A percentile compares a stretch with the other conserved stretches of the same genome.
Conservation (phyloP, 2,888 invertebrate species). For the Pterostichus madidus region DNA sequence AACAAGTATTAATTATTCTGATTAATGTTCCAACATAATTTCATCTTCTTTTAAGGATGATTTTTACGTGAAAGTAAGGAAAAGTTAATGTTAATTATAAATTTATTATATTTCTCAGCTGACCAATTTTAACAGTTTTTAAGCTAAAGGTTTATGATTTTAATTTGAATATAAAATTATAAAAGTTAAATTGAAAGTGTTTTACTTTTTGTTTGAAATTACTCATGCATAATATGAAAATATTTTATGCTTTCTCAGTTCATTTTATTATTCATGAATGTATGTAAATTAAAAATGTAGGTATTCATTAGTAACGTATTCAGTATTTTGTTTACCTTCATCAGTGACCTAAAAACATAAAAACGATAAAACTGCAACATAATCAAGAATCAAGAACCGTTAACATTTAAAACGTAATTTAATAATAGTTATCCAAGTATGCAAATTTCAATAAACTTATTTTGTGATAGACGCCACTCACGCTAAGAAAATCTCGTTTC, state of each 20-base stretch:
- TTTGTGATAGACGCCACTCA: constrained; percentile 4
- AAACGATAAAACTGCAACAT: background rate
- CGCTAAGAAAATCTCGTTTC: background rate
- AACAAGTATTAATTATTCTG: background rate
- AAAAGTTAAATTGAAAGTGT: constrained; percentile 27
- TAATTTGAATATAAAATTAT: background rate
- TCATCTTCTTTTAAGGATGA: background rate
- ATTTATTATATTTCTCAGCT: background rate
- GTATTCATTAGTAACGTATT: too few species aligned
- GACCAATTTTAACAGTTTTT: background rate
- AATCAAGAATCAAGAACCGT: background rate
- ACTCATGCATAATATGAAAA: too few species aligned
- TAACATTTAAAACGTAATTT: constrained; percentile 2
- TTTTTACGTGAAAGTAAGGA: background rate
- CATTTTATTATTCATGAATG: too few species aligned
- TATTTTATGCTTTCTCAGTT: too few species aligned
- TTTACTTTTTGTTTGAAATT: too few species aligned
- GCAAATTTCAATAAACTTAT: constrained; percentile 17
- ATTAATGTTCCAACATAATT: constrained; percentile 4
- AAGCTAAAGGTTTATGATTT: too few species aligned
- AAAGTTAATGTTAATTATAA: constrained; percentile 7
- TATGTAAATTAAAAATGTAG: too few species aligned
- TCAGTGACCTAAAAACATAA: background rate
- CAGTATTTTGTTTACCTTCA: too few species aligned
- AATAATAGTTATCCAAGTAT: constrained; percentile 17